phyloP scores from a whole-genome alignment of 2,113 vertebrate species.

The Barbus barbus region DNA sequence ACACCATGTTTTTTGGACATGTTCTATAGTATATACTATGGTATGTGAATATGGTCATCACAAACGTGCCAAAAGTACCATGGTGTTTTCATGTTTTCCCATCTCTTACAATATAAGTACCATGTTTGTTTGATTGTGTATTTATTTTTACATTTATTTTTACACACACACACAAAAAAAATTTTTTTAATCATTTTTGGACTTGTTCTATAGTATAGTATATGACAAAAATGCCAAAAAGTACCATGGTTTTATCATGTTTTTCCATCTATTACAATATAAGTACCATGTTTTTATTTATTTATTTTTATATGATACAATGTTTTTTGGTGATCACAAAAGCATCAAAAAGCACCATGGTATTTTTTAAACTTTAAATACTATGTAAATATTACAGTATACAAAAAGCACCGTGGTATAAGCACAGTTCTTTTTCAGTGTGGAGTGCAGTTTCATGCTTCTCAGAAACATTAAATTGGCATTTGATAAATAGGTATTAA shows the following conservation, averaged over 20 bases:
- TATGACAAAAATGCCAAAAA: background rate
- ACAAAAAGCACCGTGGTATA: background rate
- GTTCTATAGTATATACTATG: no score
- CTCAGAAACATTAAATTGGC: background rate
- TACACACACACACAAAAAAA: no score
- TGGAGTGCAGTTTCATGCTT: background rate
- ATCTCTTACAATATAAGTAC: no score
- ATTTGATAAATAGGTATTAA: slow-evolving; percentile 9
- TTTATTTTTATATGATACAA: background rate
- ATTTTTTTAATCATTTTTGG: no score
- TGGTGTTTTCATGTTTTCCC: no score
- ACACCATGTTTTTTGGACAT: no score
- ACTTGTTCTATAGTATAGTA: no score
- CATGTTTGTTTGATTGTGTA: no score
- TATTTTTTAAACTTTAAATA: background rate
- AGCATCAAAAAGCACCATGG: background rate
- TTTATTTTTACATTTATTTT: no score
- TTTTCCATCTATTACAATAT: no score
- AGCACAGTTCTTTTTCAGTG: background rate
- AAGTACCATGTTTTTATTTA: background rate
- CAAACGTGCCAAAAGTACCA: no score
- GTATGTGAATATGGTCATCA: no score
- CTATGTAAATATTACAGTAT: background rate
- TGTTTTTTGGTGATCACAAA: background rate
- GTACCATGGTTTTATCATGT: background rate